A percentile compares a stretch with the other conserved stretches of the same genome.
Conservation (phyloP, 1,140 invertebrate species). For the Thaumetopoea pityocampa region DNA sequence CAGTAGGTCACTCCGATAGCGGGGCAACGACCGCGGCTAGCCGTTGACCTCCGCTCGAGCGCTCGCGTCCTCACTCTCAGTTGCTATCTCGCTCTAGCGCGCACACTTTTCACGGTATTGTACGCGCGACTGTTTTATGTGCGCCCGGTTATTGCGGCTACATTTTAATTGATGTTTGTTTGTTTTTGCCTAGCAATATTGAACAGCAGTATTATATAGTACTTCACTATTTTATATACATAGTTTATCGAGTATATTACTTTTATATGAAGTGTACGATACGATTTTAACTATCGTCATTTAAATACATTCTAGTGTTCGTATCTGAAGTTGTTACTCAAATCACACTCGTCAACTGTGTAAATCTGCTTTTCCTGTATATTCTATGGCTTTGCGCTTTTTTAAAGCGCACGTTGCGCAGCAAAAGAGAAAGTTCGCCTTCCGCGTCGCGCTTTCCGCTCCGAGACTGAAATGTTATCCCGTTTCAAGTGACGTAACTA, state of each 20-base stretch:
- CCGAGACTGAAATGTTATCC: constrained; percentile 72
- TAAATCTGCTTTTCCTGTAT: constrained; percentile 19
- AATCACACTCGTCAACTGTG: constrained; percentile 30
- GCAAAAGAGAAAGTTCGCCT: constrained; percentile 73
- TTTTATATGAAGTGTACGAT: no score
- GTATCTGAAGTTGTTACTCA: constrained; percentile 42
- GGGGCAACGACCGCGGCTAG: constrained; percentile 76
- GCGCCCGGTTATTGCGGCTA: constrained; percentile 29
- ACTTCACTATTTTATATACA: no score
- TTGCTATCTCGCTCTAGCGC: constrained; percentile 45
- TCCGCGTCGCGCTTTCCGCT: constrained; percentile 70
- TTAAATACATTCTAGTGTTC: no score
- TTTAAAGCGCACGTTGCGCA: constrained; percentile 38
- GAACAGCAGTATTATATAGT: no score
- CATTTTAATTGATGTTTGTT: constrained; percentile 28
- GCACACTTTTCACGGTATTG: constrained; percentile 53
- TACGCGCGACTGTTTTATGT: constrained; percentile 47
- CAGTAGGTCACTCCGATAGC: constrained; percentile 76
- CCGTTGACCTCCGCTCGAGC: constrained; percentile 75
- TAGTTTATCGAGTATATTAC: no score
- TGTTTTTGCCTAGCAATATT: constrained; percentile 18
- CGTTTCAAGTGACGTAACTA: constrained; percentile 66
- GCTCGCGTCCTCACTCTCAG: constrained; percentile 63
- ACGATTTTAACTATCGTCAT: no score
- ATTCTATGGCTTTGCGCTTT: constrained; percentile 44